Percentiles rank a stretch among this genome's conserved stretches.
Evolutionary conservation across 2,797 vertebrate genomes (phyloP).

Genomic region (Etheostoma perlongum): DNA sequence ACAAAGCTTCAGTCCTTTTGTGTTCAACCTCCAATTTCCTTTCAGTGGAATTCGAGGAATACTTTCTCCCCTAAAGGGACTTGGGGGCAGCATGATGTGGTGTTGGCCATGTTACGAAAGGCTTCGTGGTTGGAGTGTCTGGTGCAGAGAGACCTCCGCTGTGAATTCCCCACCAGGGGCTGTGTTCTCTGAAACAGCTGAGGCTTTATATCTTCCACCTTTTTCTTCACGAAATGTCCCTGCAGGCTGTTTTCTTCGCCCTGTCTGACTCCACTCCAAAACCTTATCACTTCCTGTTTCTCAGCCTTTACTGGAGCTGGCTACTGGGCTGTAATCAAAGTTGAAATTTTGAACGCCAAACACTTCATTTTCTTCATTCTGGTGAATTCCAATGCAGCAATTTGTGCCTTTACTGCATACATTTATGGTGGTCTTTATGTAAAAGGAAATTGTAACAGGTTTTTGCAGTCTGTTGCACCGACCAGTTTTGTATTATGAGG

Average conservation of each 20-base stretch:
- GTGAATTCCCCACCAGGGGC: constrained; percentile 25
- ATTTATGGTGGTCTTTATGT: no score
- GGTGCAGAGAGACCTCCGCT: constrained; percentile 46
- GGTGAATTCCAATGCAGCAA: no score
- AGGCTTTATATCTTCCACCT: constrained; percentile 33
- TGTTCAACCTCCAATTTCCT: neutral
- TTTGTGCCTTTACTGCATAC: no score
- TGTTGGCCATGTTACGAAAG: constrained; percentile 12
- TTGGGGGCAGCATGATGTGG: constrained; percentile 5
- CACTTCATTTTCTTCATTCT: no score
- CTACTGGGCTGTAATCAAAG: no score
- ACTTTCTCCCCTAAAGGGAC: neutral
- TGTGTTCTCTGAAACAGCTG: constrained; percentile 29
- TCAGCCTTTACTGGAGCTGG: neutral
- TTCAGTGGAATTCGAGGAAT: neutral
- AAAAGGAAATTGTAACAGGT: no score
- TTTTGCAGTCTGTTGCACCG: no score
- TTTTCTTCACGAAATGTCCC: constrained; percentile 16
- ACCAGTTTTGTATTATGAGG: no score
- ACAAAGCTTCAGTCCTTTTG: neutral
- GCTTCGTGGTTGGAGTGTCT: constrained; percentile 14
- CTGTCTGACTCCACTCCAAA: neutral
- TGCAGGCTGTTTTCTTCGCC: constrained; percentile 7
- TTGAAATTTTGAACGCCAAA: no score
- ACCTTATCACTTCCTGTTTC: constrained; percentile 20